phyloP scores from a whole-genome alignment of 2,113 vertebrate genomes.

The Cochlearius cochlearius region DNA sequence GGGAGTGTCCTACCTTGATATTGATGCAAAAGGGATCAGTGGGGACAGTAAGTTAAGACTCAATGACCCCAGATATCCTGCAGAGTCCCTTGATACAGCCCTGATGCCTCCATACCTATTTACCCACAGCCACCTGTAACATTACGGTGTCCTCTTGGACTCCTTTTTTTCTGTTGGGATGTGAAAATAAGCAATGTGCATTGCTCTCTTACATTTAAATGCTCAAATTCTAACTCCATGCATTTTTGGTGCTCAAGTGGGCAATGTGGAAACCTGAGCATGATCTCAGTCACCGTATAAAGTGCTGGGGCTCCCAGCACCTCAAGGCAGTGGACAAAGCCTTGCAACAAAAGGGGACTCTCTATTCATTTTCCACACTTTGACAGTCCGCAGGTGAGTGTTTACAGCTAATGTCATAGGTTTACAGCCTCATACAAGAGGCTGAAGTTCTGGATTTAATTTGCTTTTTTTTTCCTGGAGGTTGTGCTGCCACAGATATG shows the following conservation, averaged over 20 bases:
- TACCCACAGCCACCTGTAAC: neutral
- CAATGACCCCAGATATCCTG: neutral
- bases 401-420: neutral
- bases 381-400: rapidly evolving
- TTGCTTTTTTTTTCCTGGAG: neutral
- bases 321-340: neutral
- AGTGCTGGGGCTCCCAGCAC: neutral
- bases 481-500: neutral
- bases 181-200: neutral
- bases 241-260: neutral
- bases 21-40: neutral
- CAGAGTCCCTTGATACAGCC: neutral
- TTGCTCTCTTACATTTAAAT: neutral
- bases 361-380: neutral
- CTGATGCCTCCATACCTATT: neutral
- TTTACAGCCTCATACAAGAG: neutral
- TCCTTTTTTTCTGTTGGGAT: neutral
- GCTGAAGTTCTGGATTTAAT: neutral
- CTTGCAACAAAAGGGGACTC: neutral
- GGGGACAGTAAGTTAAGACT: neutral
- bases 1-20: neutral
- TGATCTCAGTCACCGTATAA: neutral
- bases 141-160: rapidly evolving
- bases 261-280: neutral
- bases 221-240: neutral